Evolutionary conservation across 2,888 invertebrate genomes (phyloP).

Genomic region (Macaria liturata): DNA sequence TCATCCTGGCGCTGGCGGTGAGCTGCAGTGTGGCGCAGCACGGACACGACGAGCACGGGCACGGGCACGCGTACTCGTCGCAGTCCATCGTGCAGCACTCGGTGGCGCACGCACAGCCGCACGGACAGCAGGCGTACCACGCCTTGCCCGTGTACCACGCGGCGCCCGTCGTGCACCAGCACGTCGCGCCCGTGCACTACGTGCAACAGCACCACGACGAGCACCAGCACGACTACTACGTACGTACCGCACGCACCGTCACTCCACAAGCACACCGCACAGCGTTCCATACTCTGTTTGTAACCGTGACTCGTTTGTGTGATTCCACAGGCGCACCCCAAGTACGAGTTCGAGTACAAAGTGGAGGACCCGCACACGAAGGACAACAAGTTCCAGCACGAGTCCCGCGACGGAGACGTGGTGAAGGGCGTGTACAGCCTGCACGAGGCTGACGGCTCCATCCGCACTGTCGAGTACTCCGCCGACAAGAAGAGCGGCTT

Average conservation of each 20-base stretch:
- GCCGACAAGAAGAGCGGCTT: slow-evolving; percentile 78
- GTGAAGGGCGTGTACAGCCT: slow-evolving; percentile 83
- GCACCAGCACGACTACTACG: slow-evolving; percentile 51
- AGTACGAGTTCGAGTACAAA: slow-evolving; percentile 80
- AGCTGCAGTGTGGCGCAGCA: slow-evolving; percentile 41
- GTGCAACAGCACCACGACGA: slow-evolving; percentile 23
- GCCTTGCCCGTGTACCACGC: slow-evolving; percentile 23
- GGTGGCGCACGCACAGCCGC: slow-evolving; percentile 35
- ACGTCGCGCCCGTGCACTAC: slow-evolving; percentile 28
- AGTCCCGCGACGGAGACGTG: slow-evolving; percentile 78
- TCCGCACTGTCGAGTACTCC: slow-evolving; percentile 67
- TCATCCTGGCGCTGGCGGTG: slow-evolving; percentile 38
- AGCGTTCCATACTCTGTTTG: too few relatives aligned
- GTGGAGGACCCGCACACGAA: slow-evolving; percentile 81
- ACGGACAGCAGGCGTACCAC: slow-evolving; percentile 21
- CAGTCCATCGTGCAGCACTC: slow-evolving; percentile 47
- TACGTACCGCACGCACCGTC: slow-evolving; percentile 36
- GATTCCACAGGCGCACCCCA: slow-evolving; percentile 65
- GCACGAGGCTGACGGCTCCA: slow-evolving; percentile 81
- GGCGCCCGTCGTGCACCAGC: slow-evolving; percentile 17
- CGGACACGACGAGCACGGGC: slow-evolving; percentile 28
- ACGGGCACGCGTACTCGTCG: slow-evolving; percentile 48
- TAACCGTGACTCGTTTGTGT: too few relatives aligned
- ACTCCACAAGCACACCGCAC: too few relatives aligned
- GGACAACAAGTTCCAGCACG: slow-evolving; percentile 81